Evolutionary conservation across 2,797 vertebrate species (phyloP), one percentile per base, ranked within the genome.

Genomic region (Sternarchorhynchus goeldii): DNA sequence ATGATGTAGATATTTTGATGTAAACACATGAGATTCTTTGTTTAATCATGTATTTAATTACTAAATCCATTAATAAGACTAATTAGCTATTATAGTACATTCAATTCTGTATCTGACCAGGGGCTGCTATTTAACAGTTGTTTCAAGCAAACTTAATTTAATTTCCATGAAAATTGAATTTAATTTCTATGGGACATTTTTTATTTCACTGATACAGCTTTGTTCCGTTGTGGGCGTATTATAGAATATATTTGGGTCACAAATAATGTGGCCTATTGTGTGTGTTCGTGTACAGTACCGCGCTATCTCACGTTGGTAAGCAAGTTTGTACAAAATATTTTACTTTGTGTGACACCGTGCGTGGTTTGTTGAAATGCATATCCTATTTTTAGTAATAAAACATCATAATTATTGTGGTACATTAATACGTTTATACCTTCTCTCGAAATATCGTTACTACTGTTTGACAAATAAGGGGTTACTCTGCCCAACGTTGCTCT

Each of bases 1-100:
- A 17, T 18, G 67, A 20, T 64, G 57, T 72, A 65, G 31, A 58
- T 72, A 76, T 31, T 57, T 60, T 59, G 21, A 65, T 14, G 12
- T 50, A 14, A 50, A 50, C 45, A 50, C 45, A 50, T 12, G 14
- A 14, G 2, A 55, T 69, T 32, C 17, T 5, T 70, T 29, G 21
- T 68, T 29, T 53, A 53, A 53, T 56, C 14, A 20, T n/a, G 0
- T 2, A 56, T 68, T 53, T 17, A 67, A 25, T 68, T 68, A 41
- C 5, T 68, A 20, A 56, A 8, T 69, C 56, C 18, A 34, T 56
- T 31, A 50, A 31, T 56, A 18, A 17, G 21, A 53, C 64, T 67
- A 21, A 55, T 41, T 18, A 32, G 31, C 16, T 6, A 50, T 69
- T 18, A 69, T 17, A 55, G 3, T 21, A 18, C n/a, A 32, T 56